phyloP scores from a whole-genome alignment of 2,888 invertebrate species.

The Mylabris sibirica region DNA sequence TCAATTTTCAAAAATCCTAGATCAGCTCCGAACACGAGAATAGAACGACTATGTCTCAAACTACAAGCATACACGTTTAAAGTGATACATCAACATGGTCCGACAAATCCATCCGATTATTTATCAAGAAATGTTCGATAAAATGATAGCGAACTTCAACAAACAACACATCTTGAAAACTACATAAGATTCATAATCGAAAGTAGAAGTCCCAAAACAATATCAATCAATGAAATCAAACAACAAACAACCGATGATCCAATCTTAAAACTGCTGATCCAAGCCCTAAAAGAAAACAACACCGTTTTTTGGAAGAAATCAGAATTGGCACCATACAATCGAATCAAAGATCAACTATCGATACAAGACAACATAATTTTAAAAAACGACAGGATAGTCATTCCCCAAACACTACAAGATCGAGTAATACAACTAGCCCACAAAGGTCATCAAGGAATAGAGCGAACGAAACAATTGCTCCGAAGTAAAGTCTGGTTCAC shows the following conservation, averaged over 20 bases:
- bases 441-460: neutral
- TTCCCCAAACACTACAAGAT: neutral
- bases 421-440: neutral
- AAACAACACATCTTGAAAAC: conserved; percentile 11
- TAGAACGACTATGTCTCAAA: conserved; percentile 20
- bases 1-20: conserved; percentile 16
- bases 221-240: conserved; percentile 14
- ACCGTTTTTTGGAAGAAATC: neutral
- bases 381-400: neutral
- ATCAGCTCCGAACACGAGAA: conserved; percentile 17
- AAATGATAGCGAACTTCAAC: neutral
- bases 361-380: neutral
- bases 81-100: conserved; percentile 15
- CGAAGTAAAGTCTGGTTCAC: conserved; percentile 18
- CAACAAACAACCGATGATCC: conserved; percentile 9
- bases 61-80: conserved; percentile 23
- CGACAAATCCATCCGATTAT: conserved; percentile 18
- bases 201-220: conserved; percentile 6
- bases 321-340: neutral
- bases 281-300: conserved; percentile 4
- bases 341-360: neutral
- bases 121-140: conserved; percentile 16
- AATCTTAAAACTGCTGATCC: conserved; percentile 1
- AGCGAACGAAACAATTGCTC: conserved; percentile 12
- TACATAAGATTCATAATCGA: conserved; percentile 10